These are phyloP conservation scores for Hippoglossus stenolepis DNA, from an alignment of 2,113 vertebrate genomes.

Conservation along the genomic window DNA sequence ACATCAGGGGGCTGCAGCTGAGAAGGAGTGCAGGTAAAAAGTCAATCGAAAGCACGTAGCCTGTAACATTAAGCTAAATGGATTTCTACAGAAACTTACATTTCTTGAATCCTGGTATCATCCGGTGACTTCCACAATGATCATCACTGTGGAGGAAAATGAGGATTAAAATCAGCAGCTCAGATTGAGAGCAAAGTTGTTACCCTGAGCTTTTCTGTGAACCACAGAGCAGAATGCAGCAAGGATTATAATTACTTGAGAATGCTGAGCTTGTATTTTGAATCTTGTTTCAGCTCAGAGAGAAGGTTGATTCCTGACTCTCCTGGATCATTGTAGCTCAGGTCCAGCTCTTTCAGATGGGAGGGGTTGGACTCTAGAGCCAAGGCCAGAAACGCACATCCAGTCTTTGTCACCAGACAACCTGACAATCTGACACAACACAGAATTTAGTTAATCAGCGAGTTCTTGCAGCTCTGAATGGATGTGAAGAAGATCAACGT, in stretches of 20 bases:
- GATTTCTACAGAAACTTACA: constrained; percentile 53
- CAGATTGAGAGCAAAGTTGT: too few relatives aligned
- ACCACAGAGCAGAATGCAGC: too few relatives aligned
- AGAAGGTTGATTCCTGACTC: constrained; percentile 27
- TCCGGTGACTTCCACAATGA: constrained; percentile 27
- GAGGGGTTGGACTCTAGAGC: constrained; percentile 42
- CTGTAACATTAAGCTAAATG: background rate
- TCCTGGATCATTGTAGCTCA: constrained; percentile 15
- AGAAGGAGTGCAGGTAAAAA: too few relatives aligned
- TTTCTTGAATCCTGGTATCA: constrained; percentile 66
- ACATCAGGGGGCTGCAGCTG: too few relatives aligned
- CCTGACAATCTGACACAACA: constrained; percentile 60
- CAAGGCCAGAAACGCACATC: constrained; percentile 50
- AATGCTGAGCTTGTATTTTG: background rate
- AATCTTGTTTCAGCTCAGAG: accelerated
- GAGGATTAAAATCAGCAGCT: background rate
- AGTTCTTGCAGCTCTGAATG: too few relatives aligned
- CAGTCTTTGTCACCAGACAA: constrained; percentile 56
- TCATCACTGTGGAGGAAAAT: constrained; percentile 51
- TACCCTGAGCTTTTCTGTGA: too few relatives aligned
- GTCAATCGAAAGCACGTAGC: too few relatives aligned
- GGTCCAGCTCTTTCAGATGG: constrained; percentile 52
- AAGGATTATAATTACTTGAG: constrained; percentile 39
- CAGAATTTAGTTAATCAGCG: background rate
- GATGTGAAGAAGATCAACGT: too few relatives aligned